Base-by-base conservation (phyloP, 2,888 invertebrate species). In the Rhodophaea formosa region DNA sequence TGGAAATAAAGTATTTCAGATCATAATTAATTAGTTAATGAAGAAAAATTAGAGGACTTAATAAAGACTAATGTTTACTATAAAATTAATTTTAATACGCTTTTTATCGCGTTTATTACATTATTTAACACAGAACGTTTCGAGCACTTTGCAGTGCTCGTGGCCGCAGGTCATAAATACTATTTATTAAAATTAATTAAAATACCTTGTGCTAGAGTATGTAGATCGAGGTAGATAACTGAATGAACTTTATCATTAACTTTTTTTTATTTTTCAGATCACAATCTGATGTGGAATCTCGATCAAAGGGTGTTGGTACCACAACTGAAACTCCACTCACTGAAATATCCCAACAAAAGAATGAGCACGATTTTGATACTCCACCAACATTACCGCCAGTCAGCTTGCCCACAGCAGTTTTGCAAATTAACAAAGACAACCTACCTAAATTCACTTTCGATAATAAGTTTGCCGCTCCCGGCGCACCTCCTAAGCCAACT, bases 381-480 rank as follows among this genome's bases (percentile, higher is more conserved):
- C 75, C 71, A 8, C 68, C 69, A 35, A 59, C 62, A 42, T 57
- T 66, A 6, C 61, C 70, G 5, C 75, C 79, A 14, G 66, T 84
- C 1, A 70, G 77, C 54, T 66, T 88, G 42, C 86, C 87, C 3
- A 72, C 76, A 29, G 82, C 70, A 3, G 71, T 72, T 16, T 69
- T 88, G 59, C 71, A 79, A 59, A 85, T 88, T 61, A 82, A 85
- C 58, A 65, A 77, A 60, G 70, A 83, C 52, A 82, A 85, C 57
- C 69, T 88, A 60, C 86, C 86, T 1, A 83, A 80, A 42, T 83
- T 88, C 63, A 71, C 79, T 6, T 80, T 83, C 55, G 71, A 64
- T 16, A 62, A 53, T 35, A 59, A 69, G 16, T 12, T 44, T 8
- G 14, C 64, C 47, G 47, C 57, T 53, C 58, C 59, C 14, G 16